These are phyloP conservation scores for Epinotia nisella DNA, from an alignment of 2,888 invertebrate genomes.

Conservation along the genomic window DNA sequence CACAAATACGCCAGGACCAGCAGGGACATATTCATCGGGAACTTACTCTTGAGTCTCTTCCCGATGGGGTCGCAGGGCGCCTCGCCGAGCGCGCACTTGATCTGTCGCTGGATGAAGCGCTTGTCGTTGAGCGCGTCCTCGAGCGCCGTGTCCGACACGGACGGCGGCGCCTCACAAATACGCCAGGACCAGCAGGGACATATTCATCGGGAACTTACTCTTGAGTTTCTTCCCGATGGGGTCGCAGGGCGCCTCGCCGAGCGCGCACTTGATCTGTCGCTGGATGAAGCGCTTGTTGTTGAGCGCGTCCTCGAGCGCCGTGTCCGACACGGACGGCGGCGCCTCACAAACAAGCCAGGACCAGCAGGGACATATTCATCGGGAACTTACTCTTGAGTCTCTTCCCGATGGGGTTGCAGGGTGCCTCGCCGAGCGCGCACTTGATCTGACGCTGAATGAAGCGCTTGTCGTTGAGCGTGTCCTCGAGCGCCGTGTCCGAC, in stretches of 20 bases:
- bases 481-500: constrained; percentile 87
- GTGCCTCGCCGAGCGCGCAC: constrained; percentile 89
- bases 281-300: constrained; percentile 88
- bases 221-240: constrained; percentile 89
- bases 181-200: constrained; percentile 50
- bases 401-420: constrained; percentile 90
- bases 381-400: constrained; percentile 87
- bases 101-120: constrained; percentile 88
- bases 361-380: constrained; percentile 53
- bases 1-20: constrained; percentile 53
- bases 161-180: constrained; percentile 65
- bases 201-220: constrained; percentile 82
- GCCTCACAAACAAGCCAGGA: constrained; percentile 55
- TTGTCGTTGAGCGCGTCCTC: constrained; percentile 88
- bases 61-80: constrained; percentile 90
- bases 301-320: constrained; percentile 87
- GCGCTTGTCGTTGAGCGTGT: constrained; percentile 88
- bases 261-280: constrained; percentile 89
- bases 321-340: constrained; percentile 85
- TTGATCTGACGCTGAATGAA: constrained; percentile 89
- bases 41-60: constrained; percentile 88
- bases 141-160: constrained; percentile 87
- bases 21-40: constrained; percentile 58
- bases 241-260: constrained; percentile 90
- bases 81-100: constrained; percentile 90